These are phyloP conservation scores for Ceratina japonica DNA, from an alignment of 1,140 invertebrate genomes.

Conservation along the genomic window DNA sequence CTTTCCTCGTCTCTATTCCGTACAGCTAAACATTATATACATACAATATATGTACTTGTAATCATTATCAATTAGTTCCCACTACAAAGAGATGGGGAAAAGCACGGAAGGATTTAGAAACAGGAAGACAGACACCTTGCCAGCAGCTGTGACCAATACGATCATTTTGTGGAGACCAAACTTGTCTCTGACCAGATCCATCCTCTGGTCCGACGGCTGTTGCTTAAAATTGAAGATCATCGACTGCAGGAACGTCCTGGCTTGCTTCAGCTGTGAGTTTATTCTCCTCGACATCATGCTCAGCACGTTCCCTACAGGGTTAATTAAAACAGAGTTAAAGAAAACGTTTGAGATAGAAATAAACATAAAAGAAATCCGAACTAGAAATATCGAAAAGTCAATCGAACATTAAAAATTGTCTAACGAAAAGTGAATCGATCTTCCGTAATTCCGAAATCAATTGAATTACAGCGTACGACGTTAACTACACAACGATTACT, in stretches of 20 bases:
- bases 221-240: constrained; percentile 70
- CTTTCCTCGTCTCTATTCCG: constrained; percentile 92
- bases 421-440: no score
- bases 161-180: constrained; percentile 98
- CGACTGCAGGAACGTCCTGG: constrained; percentile 81
- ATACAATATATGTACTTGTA: neutral
- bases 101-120: no score
- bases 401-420: no score
- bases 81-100: no score
- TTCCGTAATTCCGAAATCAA: no score
- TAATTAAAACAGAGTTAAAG: constrained; percentile 35
- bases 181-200: constrained; percentile 89
- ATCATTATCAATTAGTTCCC: constrained; percentile 4
- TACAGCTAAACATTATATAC: constrained; percentile 82
- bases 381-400: constrained; percentile 44
- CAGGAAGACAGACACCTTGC: constrained; percentile 83
- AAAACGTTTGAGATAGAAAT: neutral
- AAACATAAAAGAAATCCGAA: constrained; percentile 19
- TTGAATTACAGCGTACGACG: no score
- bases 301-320: constrained; percentile 81
- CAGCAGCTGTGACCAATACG: constrained; percentile 88
- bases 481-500: no score
- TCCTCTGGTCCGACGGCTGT: constrained; percentile 76
- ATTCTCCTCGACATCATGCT: constrained; percentile 88
- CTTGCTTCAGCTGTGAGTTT: constrained; percentile 88